Base-by-base conservation (phyloP, 2,888 invertebrate genomes). In the Oligia strigilis region DNA sequence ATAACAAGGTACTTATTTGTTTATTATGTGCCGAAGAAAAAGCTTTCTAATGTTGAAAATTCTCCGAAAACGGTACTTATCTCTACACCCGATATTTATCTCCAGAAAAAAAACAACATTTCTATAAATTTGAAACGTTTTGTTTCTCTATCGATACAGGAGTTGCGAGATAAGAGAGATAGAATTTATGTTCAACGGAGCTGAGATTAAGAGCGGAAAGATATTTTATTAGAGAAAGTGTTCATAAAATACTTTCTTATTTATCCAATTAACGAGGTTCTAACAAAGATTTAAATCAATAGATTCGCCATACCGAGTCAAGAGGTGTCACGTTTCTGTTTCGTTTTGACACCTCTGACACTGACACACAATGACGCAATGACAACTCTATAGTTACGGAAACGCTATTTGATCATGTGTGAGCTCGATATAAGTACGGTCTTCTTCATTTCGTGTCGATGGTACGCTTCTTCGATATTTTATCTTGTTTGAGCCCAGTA, bases 211-310 rank as follows among this genome's bases (percentile, higher is more conserved):
- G 80, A 85, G 71, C 80, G 83, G 85, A 81, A 84, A 78, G 36
- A 85, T 75, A 66, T 83, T 80, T 80, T 81, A 87, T 83, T 76
- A 66, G 82, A 83, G 88, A 88, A 87, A 88, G 88, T 87, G 87
- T 75, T 75, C 66, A 75, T 70, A n/a, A 36, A 76, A 82, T 78
- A 87, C 85, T 88, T 88, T 88, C 88, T 81, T 81, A 84, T 88
- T 82, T 86, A 78, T 55, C 79, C 80, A 88, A 86, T 84, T 83
- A 80, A 87, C 69, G 67, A 77, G 72, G 78, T 66, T 78, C 29
- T 58, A 64, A 81, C 43, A 62, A 72, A 72, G 62, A 43, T n/a
- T 62, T 72, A 72, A 29, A n/a, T 72, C 11, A 2, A 72, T 72
- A 72, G 43, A 43, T 72, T 62, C 19, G 19, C 40, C 19, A 5